Evolutionary conservation across 2,888 invertebrate genomes (phyloP), one percentile per base, ranked within the genome.

Genomic region (Ellobium chinense): DNA sequence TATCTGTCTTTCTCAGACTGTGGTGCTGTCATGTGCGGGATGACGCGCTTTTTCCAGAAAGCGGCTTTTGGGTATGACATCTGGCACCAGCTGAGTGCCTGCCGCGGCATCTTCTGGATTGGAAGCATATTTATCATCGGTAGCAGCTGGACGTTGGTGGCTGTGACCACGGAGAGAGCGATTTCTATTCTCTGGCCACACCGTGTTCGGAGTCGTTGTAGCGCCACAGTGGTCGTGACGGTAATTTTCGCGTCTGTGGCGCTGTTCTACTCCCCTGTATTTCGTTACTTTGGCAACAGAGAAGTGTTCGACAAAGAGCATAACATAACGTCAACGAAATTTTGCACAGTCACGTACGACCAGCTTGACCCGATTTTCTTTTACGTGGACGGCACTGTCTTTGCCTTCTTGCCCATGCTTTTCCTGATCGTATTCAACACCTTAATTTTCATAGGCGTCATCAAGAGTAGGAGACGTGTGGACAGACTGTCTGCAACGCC

Each of bases 111-210:
- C 12, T 21, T 27, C 27, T 62, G 62, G 62, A 29, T 12, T 9
- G 14, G 4, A 12, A n/a, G 7, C 29, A 27, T 62, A 2, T 62
- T 62, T 62, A n/a, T 62, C 4, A 27, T 27, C 27, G 62, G 62
- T 29, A 62, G 62, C 62, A 62, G 62, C 29, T 62, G 62, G 62
- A 62, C 62, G 7, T 14, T 62, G 27, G 62, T 62, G 7, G 62
- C 62, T 12, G 4, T 62, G 27, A 27, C 62, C 18, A 29, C 27
- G 24, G 62, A 62, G 62, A 46, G 46, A 18, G 9, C 18, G 7
- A 18, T 46, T 9, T 46, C 46, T 12, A 46, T 46, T 46, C 7
- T 46, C 46, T 46, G 46, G 46, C 46, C 46, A 18, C 18, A 46
- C 18, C 7, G 18, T 12, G 46, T 46, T 18, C 46, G 46, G 18